Conservation (phyloP, 2,113 vertebrate species). For the Hemiprocne comata region DNA sequence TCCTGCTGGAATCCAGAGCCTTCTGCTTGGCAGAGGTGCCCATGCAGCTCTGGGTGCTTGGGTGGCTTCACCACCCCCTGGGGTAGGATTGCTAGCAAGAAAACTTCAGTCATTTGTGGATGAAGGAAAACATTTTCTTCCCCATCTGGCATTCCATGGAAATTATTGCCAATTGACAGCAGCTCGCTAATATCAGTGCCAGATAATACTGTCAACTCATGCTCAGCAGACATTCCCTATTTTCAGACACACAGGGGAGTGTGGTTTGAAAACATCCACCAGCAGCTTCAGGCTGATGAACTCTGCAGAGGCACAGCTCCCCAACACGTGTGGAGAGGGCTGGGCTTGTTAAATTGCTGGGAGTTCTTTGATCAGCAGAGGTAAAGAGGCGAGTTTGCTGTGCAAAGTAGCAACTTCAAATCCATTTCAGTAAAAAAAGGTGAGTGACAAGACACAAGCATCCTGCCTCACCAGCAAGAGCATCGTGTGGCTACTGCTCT, state of each 20-base stretch:
- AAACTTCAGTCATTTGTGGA: constrained; percentile 44
- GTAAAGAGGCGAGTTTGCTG: not conserved
- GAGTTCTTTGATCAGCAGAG: not conserved
- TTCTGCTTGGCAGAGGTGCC: not conserved
- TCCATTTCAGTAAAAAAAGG: not conserved
- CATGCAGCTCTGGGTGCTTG: accelerated
- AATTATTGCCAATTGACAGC: constrained; percentile 72
- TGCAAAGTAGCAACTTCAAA: not conserved
- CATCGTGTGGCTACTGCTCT: not conserved
- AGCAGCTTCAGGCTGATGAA: not conserved
- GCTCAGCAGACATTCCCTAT: constrained; percentile 44
- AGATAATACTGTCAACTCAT: constrained; percentile 52
- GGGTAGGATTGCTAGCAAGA: not conserved
- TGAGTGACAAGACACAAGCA: not conserved
- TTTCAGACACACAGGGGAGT: not conserved
- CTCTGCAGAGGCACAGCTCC: not conserved
- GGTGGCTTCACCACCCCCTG: not conserved
- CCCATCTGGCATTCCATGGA: constrained; percentile 60
- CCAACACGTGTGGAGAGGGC: accelerated
- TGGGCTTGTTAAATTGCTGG: not conserved
- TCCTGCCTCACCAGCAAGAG: not conserved
- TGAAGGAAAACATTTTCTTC: constrained; percentile 76
- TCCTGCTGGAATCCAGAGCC: not conserved
- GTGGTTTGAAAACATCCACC: constrained; percentile 62
- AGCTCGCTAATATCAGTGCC: constrained; percentile 70